Evolutionary conservation across 2,888 invertebrate genomes (phyloP).

Genomic region (Polyommatus iphigenia): DNA sequence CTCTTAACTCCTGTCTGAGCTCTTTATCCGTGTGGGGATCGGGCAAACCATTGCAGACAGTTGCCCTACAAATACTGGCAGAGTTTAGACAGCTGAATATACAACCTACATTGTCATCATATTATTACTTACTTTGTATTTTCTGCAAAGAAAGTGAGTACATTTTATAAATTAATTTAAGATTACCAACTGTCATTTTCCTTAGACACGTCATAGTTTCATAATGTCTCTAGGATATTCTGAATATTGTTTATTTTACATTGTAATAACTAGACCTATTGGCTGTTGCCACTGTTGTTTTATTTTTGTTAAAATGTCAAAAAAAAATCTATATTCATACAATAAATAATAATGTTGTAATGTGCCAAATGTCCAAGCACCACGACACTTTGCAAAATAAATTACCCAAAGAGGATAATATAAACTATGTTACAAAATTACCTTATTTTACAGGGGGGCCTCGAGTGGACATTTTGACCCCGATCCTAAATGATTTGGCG

Average conservation of each 20-base stretch:
- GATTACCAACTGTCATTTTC: background rate
- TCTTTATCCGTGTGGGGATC: slow-evolving; percentile 71
- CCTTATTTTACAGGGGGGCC: slow-evolving; percentile 76
- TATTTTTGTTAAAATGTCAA: too few species aligned
- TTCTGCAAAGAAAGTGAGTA: slow-evolving; percentile 86
- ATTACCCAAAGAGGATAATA: too few species aligned
- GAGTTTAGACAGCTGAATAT: slow-evolving; percentile 81
- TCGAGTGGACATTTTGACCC: slow-evolving; percentile 81
- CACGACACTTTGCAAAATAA: background rate
- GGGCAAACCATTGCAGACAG: slow-evolving; percentile 57
- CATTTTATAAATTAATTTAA: background rate
- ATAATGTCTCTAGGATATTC: too few species aligned
- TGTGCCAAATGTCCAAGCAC: too few species aligned
- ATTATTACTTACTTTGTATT: slow-evolving; percentile 85
- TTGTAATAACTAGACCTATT: too few species aligned
- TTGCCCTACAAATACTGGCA: slow-evolving; percentile 60
- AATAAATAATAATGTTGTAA: too few species aligned
- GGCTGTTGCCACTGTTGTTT: too few species aligned
- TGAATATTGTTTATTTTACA: too few species aligned
- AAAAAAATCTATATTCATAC: too few species aligned
- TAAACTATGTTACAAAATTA: too few species aligned
- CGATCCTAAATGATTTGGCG: slow-evolving; percentile 84
- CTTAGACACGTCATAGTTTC: too few species aligned
- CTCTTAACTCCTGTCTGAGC: slow-evolving; percentile 59
- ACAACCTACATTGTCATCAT: slow-evolving; percentile 87